Conservation (phyloP, 2,113 vertebrate species). For the Callipepla squamata region DNA sequence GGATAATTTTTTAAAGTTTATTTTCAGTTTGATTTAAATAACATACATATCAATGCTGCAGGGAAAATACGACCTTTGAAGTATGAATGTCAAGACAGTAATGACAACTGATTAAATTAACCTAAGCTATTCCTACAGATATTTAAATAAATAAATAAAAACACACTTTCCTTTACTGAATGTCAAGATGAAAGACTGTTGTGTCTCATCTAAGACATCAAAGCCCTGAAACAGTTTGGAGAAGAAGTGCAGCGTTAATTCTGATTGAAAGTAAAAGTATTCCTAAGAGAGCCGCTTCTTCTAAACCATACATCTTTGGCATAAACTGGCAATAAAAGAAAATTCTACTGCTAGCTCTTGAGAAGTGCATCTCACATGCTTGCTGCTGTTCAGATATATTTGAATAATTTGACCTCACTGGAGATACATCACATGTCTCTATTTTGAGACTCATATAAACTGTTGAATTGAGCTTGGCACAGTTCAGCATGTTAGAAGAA, state of each 20-base stretch:
- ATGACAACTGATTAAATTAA: conserved; percentile 28
- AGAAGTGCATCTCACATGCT: conserved; percentile 30
- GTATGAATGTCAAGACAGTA: conserved; percentile 10
- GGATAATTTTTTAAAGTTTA: accelerated
- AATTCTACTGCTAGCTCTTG: conserved; percentile 26
- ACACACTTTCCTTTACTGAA: neutral
- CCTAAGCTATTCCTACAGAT: conserved; percentile 11
- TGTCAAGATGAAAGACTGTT: conserved; percentile 54
- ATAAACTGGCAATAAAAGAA: conserved; percentile 52
- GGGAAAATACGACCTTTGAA: neutral
- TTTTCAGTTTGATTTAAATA: neutral
- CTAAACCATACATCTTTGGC: conserved; percentile 42
- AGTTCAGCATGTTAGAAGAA: neutral
- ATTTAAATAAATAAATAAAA: conserved; percentile 43
- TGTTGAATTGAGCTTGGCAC: conserved; percentile 15
- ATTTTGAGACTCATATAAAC: conserved; percentile 24
- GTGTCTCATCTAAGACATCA: conserved; percentile 46
- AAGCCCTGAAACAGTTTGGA: conserved; percentile 43
- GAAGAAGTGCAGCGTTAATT: conserved; percentile 58
- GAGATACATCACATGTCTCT: neutral
- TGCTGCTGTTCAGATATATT: conserved; percentile 11
- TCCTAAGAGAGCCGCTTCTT: conserved; percentile 33
- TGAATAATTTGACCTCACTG: conserved; percentile 34
- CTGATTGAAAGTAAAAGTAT: conserved; percentile 58
- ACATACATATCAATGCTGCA: neutral